Percentiles rank a stretch among this genome's conserved stretches.
These are phyloP conservation scores for Xenopus laevis DNA, from an alignment of 2,113 vertebrate genomes.

Conservation along the genomic window DNA sequence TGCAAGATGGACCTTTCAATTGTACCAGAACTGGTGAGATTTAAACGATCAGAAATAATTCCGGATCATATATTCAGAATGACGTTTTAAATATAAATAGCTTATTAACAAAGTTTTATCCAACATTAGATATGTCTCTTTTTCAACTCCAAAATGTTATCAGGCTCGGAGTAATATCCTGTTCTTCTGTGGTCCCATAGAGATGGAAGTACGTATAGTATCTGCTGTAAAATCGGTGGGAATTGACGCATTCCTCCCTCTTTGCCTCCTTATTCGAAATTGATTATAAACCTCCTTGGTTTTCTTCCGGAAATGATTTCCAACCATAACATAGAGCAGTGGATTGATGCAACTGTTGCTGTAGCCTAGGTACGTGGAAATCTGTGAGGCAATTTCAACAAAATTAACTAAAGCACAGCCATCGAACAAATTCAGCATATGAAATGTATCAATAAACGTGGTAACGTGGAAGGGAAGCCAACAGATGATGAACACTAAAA, in stretches of 20 bases:
- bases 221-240: constrained; percentile 56
- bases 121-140: not conserved
- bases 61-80: no score
- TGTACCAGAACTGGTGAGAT: no score
- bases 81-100: no score
- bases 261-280: constrained; percentile 46
- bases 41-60: no score
- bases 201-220: constrained; percentile 62
- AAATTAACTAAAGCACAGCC: constrained; percentile 57
- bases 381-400: constrained; percentile 70
- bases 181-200: constrained; percentile 45
- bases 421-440: constrained; percentile 2
- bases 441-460: constrained; percentile 70
- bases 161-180: not conserved
- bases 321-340: constrained; percentile 86
- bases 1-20: no score
- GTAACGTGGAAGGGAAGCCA: constrained; percentile 81
- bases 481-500: constrained; percentile 78
- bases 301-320: constrained; percentile 91
- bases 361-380: constrained; percentile 72
- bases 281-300: constrained; percentile 68
- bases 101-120: no score
- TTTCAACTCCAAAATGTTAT: not conserved
- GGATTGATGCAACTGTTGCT: constrained; percentile 95
- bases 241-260: constrained; percentile 44